phyloP scores from a whole-genome alignment of 2,113 vertebrate genomes.

The Girardinichthys multiradiatus region DNA sequence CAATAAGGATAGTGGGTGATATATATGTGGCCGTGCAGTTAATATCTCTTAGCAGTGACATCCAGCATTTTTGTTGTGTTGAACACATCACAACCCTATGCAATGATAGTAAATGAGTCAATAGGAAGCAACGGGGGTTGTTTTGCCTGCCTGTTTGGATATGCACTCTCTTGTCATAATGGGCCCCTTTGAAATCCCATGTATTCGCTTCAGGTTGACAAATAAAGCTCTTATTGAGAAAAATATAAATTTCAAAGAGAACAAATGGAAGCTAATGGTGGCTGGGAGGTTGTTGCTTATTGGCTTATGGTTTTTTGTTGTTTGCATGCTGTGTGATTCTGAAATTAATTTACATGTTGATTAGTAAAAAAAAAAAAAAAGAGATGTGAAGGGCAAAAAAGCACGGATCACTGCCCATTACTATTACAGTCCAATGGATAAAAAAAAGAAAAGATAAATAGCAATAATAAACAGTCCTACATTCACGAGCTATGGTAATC shows the following conservation, averaged over 20 bases:
- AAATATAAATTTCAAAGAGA: slow-evolving; percentile 62
- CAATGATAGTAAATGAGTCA: slow-evolving; percentile 53
- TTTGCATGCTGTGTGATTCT: slow-evolving; percentile 26
- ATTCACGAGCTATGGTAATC: slow-evolving; percentile 35
- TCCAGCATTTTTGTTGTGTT: slow-evolving; percentile 33
- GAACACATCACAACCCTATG: slow-evolving; percentile 27
- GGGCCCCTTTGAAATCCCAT: slow-evolving; percentile 56
- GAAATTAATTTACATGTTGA: slow-evolving; percentile 30
- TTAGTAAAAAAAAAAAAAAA: slow-evolving; percentile 38
- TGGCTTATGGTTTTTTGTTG: slow-evolving; percentile 13
- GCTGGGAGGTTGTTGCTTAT: slow-evolving; percentile 41
- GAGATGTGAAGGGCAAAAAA: slow-evolving; percentile 23
- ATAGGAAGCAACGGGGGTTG: slow-evolving; percentile 21
- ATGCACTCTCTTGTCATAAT: slow-evolving; percentile 40
- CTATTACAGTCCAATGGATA: neutral
- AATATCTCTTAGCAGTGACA: slow-evolving; percentile 38
- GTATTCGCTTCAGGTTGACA: slow-evolving; percentile 52
- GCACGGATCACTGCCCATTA: neutral
- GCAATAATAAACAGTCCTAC: slow-evolving; percentile 16
- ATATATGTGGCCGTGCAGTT: slow-evolving; percentile 43
- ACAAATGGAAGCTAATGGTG: slow-evolving; percentile 50
- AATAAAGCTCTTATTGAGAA: slow-evolving; percentile 53
- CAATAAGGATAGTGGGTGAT: slow-evolving; percentile 62
- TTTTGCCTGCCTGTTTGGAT: slow-evolving; percentile 35
- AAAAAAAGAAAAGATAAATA: neutral